Evolutionary conservation across 35 echinoderm and acorn worm species (phyloP), one percentile per base, ranked within the genome.

Genomic region (Acanthaster planci): DNA sequence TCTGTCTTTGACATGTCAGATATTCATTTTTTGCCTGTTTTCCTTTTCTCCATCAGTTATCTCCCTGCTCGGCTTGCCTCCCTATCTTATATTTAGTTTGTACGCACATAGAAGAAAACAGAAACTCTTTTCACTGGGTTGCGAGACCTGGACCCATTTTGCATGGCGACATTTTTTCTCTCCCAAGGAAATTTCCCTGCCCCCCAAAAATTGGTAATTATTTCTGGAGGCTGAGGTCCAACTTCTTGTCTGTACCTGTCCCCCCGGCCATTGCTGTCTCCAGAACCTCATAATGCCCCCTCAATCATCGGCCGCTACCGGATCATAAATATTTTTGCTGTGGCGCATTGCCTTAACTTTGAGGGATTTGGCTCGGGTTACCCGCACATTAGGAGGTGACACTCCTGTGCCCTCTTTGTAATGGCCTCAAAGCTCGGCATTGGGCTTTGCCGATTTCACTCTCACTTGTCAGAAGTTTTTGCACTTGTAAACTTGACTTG

Each of bases 281-380:
- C 23, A 72, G 34, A 72, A 72, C 26, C 64, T 29, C 64, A 72
- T 72, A 72, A 72, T 72, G 34, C 64, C 64, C 15, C 64, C 64
- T 72, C 64, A 72, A 72, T 72, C 64, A 72, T 72, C 64, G 5
- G 64, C 34, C 26, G 26, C 64, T 72, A 72, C 26, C 64, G 64
- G 64, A 72, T 72, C 64, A 72, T 72, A 72, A 72, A 72, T 72
- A 72, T 72, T 72, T 72, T 72, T 72, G 64, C 64, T 72, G 64
- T 72, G 29, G 64, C 34, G 64, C 64, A 27, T 72, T 72, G 64
- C 64, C 64, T 72, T 72, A 72, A 72, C 64, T 72, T 72, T 72
- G 2, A 72, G 64, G 64, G 64, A 72, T 72, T 72, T 72, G 64
- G 23, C 64, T 72, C 64, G 7, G 64, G 64, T 72, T 72, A 72